Evolutionary conservation across 1,140 invertebrate species (phyloP).

Genomic region (Lysiphlebus fabarum): DNA sequence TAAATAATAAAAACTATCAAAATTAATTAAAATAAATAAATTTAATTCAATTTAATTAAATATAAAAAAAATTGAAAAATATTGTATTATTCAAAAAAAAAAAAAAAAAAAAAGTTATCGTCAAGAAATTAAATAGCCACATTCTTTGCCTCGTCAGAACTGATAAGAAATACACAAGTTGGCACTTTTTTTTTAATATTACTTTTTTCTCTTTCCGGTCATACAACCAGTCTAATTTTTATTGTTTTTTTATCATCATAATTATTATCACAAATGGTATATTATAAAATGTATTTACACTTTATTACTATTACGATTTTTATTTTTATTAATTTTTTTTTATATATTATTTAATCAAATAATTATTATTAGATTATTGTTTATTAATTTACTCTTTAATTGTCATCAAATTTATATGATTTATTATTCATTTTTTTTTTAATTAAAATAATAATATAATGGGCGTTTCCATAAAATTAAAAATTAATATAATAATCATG

Average conservation of each 20-base stretch:
- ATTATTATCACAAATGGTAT: neutral
- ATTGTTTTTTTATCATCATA: conserved; percentile 4
- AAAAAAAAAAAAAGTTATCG: no score
- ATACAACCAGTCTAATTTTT: neutral
- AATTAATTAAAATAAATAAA: no score
- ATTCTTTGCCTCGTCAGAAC: conserved; percentile 14
- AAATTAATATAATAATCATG: no score
- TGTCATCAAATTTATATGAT: no score
- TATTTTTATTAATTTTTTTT: neutral
- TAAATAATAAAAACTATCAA: no score
- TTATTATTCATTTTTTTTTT: no score
- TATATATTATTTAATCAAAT: neutral
- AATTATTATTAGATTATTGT: no score
- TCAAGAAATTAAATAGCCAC: no score
- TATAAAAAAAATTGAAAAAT: no score
- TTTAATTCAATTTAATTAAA: neutral
- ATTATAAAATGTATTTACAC: neutral
- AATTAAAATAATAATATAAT: neutral
- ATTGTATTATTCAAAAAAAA: no score
- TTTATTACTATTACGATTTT: neutral
- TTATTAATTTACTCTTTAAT: no score
- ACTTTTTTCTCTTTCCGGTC: neutral
- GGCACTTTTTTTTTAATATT: conserved; percentile 5
- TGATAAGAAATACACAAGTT: conserved; percentile 17
- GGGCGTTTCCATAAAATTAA: no score